Conservation (phyloP, 2,797 vertebrate genomes). For the Xiphorhynchus erythropygius region DNA sequence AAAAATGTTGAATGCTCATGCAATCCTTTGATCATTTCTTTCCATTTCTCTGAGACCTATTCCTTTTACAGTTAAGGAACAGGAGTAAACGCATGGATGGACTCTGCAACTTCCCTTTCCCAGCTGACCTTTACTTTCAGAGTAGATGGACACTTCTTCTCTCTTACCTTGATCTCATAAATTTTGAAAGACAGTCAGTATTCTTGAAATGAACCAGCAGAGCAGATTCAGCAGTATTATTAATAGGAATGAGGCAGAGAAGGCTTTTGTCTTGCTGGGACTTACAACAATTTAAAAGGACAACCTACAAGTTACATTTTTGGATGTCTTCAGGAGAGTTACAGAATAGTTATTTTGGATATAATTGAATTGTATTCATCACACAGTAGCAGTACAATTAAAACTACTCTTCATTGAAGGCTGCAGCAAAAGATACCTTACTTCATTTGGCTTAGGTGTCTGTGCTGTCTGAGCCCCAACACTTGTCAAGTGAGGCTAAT, state of each 20-base stretch:
- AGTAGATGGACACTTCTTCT: neutral
- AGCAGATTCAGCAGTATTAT: neutral
- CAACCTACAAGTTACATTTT: neutral
- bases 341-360: neutral
- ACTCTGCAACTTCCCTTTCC: neutral
- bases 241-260: neutral
- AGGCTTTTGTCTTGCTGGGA: neutral
- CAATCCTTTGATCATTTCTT: neutral
- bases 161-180: neutral
- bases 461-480: neutral
- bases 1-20: neutral
- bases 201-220: neutral
- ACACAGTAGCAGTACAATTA: neutral
- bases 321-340: neutral
- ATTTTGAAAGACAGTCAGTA: neutral
- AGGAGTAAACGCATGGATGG: neutral
- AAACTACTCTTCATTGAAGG: neutral
- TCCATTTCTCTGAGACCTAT: neutral
- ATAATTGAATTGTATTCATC: neutral
- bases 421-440: neutral
- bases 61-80: neutral
- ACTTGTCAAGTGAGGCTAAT: neutral
- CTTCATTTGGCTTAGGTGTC: neutral
- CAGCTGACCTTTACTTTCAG: neutral
- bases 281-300: neutral